phyloP scores from a whole-genome alignment of 2,888 invertebrate species.

The Apocheima hispidaria region DNA sequence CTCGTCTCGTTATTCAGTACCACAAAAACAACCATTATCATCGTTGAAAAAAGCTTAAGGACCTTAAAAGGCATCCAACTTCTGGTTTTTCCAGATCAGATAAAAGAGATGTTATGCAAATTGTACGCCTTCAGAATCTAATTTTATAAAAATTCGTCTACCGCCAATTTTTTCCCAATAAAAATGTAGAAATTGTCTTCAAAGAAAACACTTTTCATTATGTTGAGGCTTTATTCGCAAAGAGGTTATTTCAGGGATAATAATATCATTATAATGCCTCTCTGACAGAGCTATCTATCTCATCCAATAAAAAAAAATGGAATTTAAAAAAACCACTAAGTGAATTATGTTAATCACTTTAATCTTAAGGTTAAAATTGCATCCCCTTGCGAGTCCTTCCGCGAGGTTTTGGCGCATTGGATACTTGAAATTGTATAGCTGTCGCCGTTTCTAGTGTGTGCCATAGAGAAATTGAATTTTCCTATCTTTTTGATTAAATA shows the following conservation, averaged over 20 bases:
- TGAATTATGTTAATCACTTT: too few species aligned
- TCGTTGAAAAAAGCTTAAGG: not conserved
- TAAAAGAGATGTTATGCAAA: slow-evolving; percentile 26
- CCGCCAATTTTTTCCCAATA: slow-evolving; percentile 17
- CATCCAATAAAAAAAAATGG: too few species aligned
- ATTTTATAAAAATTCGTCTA: slow-evolving; percentile 9
- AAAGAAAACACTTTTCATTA: slow-evolving; percentile 6
- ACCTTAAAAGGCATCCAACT: not conserved
- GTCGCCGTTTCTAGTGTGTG: too few species aligned
- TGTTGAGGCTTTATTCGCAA: not conserved
- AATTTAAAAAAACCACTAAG: too few species aligned
- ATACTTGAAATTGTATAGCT: too few species aligned
- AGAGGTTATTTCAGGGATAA: not conserved
- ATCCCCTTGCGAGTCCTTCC: too few species aligned
- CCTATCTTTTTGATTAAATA: too few species aligned
- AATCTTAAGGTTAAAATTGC: too few species aligned
- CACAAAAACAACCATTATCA: not conserved
- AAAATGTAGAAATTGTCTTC: slow-evolving; percentile 13
- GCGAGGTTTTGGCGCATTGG: too few species aligned
- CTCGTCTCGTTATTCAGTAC: too few species aligned
- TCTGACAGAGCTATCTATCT: not conserved
- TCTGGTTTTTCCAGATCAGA: slow-evolving; percentile 1
- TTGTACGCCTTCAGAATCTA: slow-evolving; percentile 1
- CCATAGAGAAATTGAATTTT: too few species aligned
- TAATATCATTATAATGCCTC: not conserved